phyloP scores from a whole-genome alignment of 2,797 vertebrate genomes.

The Channa striata region DNA sequence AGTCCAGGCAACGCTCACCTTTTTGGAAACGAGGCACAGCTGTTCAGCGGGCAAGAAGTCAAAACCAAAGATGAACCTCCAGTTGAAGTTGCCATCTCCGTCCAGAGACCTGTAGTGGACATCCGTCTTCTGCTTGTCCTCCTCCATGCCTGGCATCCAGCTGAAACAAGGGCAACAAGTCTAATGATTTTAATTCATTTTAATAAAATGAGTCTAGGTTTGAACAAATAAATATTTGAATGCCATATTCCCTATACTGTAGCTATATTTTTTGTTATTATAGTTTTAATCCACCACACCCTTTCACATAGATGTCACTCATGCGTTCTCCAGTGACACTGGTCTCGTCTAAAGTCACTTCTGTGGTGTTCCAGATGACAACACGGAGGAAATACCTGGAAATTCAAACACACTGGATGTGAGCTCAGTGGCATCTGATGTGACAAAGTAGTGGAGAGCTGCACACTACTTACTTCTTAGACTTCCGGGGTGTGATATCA shows the following conservation, averaged over 20 bases:
- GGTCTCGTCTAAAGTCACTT: slow-evolving; percentile 95
- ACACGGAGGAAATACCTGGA: slow-evolving; percentile 89
- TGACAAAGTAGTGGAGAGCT: background rate
- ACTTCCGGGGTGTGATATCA: slow-evolving; percentile 93
- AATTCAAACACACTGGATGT: slow-evolving; percentile 13
- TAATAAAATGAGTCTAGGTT: background rate
- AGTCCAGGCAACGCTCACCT: slow-evolving; percentile 80
- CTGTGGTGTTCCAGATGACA: slow-evolving; percentile 97
- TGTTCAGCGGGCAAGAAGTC: slow-evolving; percentile 96
- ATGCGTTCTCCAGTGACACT: slow-evolving; percentile 97
- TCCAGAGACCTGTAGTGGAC: slow-evolving; percentile 98
- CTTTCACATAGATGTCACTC: slow-evolving; percentile 99
- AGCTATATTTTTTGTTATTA: background rate
- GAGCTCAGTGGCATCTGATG: background rate
- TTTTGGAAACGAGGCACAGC: slow-evolving; percentile 94
- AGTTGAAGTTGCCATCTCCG: slow-evolving; percentile 99
- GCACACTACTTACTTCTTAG: slow-evolving; percentile 88
- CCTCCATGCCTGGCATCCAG: slow-evolving; percentile 98
- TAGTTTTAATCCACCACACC: slow-evolving; percentile 79
- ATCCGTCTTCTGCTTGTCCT: slow-evolving; percentile 98
- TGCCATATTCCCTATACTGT: background rate
- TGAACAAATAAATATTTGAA: too few relatives aligned
- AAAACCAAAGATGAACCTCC: slow-evolving; percentile 96
- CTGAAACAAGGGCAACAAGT: slow-evolving; percentile 70
- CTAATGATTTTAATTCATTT: slow-evolving; percentile 5